These are phyloP conservation scores for Papilio polytes DNA, from an alignment of 1,140 invertebrate species.

Conservation along the genomic window DNA sequence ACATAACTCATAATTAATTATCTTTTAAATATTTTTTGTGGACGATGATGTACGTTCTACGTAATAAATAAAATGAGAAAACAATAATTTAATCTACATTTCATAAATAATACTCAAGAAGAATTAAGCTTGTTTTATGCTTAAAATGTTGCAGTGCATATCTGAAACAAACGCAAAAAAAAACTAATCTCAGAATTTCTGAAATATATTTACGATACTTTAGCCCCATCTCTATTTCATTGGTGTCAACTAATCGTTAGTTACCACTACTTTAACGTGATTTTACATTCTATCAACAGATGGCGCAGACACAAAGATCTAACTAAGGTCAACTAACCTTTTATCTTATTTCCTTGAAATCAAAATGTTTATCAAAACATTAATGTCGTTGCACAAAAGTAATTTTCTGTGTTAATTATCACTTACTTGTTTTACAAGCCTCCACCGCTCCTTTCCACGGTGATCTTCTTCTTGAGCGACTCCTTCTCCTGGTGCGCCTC, in stretches of 20 bases:
- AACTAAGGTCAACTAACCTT: too few species aligned
- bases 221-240: neutral
- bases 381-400: neutral
- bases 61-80: slow-evolving; percentile 37
- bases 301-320: neutral
- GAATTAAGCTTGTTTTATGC: slow-evolving; percentile 39
- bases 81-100: slow-evolving; percentile 18
- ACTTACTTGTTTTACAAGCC: slow-evolving; percentile 87
- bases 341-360: too few species aligned
- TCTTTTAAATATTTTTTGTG: neutral
- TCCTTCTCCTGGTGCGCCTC: slow-evolving; percentile 92
- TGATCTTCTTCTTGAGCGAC: slow-evolving; percentile 90
- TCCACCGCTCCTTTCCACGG: slow-evolving; percentile 96
- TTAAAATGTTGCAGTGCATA: slow-evolving; percentile 45
- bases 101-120: slow-evolving; percentile 34
- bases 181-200: neutral
- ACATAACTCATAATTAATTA: neutral
- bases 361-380: too few species aligned
- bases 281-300: neutral
- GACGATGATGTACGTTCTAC: slow-evolving; percentile 28
- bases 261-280: neutral
- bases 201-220: slow-evolving; percentile 12
- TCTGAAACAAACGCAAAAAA: slow-evolving; percentile 42
- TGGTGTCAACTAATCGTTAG: neutral
- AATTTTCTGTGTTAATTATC: neutral